Evolutionary conservation across 2,888 invertebrate genomes (phyloP).

Genomic region (Odontocerum albicorne): DNA sequence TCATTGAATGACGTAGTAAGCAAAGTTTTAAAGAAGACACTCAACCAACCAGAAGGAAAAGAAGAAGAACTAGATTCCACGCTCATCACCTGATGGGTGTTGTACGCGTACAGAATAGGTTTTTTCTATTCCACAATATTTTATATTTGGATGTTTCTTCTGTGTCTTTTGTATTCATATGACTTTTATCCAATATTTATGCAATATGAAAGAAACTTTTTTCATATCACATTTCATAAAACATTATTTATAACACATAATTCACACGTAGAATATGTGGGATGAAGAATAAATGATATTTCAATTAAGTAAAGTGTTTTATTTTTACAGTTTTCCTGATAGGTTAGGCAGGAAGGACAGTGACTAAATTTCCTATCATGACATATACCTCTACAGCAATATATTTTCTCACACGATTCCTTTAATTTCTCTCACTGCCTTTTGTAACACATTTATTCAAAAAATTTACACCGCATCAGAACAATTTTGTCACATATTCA

Average conservation of each 20-base stretch:
- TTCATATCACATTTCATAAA: slow-evolving; percentile 1
- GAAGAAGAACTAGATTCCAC: slow-evolving; percentile 94
- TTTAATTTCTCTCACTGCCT: too few species aligned
- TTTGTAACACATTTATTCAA: too few species aligned
- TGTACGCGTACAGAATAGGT: not conserved
- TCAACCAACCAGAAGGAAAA: slow-evolving; percentile 76
- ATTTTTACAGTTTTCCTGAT: not conserved
- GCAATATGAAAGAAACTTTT: not conserved
- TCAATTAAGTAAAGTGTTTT: slow-evolving; percentile 12
- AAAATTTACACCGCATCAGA: too few species aligned
- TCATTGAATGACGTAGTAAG: slow-evolving; percentile 86
- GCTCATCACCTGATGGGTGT: slow-evolving; percentile 75
- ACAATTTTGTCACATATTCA: too few species aligned
- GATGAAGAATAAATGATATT: slow-evolving; percentile 15
- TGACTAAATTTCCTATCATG: not conserved
- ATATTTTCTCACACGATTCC: too few species aligned
- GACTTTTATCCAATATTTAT: not conserved
- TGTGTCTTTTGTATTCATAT: not conserved
- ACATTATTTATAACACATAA: slow-evolving; percentile 1
- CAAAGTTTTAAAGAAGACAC: slow-evolving; percentile 81
- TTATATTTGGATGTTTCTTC: slow-evolving; percentile 5
- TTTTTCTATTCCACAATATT: not conserved
- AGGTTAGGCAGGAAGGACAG: not conserved
- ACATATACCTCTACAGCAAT: too few species aligned
- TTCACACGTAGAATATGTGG: not conserved